Base-by-base conservation (phyloP, 1,140 invertebrate species). In the Ganaspis sp. region DNA sequence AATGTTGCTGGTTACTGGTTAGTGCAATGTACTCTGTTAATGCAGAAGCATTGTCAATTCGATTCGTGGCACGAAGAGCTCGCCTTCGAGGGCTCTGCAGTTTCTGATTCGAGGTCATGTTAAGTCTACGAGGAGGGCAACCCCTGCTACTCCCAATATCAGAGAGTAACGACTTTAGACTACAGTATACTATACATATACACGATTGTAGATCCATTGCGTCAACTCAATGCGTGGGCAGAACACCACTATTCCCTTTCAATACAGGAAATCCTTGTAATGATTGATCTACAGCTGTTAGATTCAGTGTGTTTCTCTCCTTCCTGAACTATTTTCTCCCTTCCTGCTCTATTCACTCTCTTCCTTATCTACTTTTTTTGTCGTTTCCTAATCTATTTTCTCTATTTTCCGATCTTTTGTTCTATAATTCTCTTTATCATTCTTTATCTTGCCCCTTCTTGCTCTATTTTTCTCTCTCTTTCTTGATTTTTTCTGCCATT, bases 21-120 rank as follows among this genome's bases (percentile, higher is more conserved):
- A 64, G 58, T n/a, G 58, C 58, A 34, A 64, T 64, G 58, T 64
- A 64, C 58, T 64, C 58, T 64, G 58, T 64, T 64, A 64, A 64
- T 64, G 58, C 58, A 64, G 58, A n/a, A 64, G 58, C 23, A 64
- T 34, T 64, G 58, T 64, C 58, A 26, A 64, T 64, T 64, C 26
- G 58, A 64, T 64, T 64, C 58, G 58, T 29, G 23, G 58, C 23
- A 64, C 26, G 23, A 26, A 64, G 23, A 64, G 58, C 26, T 64
- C 15, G 58, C 23, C 58, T 64, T 64, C 26, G 23, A 64, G 58
- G 26, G 26, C 58, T 64, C 58, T 34, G 8, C 23, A 64, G 58
- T 64, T 64, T 64, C 58, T 34, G 26, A 0, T 64, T 64, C 58
- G 23, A 15, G 12, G 58, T 64, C 58, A 29, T 64, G 58, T 64